A percentile compares a stretch with the other conserved stretches of the same genome.
These are phyloP conservation scores for Euwallacea fornicatus DNA, from an alignment of 1,140 invertebrate genomes.

Conservation along the genomic window DNA sequence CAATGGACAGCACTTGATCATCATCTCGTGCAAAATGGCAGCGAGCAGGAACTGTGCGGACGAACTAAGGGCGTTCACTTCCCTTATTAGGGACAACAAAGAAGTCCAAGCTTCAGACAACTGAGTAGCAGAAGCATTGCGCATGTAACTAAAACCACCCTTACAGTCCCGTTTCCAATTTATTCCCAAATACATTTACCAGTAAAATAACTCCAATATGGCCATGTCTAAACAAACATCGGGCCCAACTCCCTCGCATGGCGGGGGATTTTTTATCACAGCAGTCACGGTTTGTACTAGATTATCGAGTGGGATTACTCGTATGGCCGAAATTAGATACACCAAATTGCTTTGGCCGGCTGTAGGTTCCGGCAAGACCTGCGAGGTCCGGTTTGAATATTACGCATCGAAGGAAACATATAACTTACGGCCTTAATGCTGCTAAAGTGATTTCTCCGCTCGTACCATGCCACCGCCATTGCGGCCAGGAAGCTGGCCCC, in stretches of 20 bases:
- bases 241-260: constrained; percentile 64
- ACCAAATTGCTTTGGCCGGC: constrained; percentile 77
- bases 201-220: constrained; percentile 64
- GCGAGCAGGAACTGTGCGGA: constrained; percentile 81
- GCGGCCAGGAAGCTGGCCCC: constrained; percentile 80
- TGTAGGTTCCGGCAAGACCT: constrained; percentile 68
- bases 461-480: constrained; percentile 88
- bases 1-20: constrained; percentile 76
- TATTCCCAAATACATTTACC: constrained; percentile 44
- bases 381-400: background rate
- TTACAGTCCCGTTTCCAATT: background rate
- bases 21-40: constrained; percentile 83
- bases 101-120: constrained; percentile 81
- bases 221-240: constrained; percentile 66
- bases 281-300: constrained; percentile 83
- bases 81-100: constrained; percentile 76
- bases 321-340: constrained; percentile 76
- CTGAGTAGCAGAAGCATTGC: constrained; percentile 66
- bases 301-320: constrained; percentile 83
- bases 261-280: constrained; percentile 77
- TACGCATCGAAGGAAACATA: background rate
- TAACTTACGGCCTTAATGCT: constrained; percentile 57
- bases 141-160: constrained; percentile 65
- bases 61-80: constrained; percentile 70
- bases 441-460: constrained; percentile 60